These are phyloP conservation scores for Volucella bombylans DNA, from an alignment of 2,888 invertebrate species.

Conservation along the genomic window DNA sequence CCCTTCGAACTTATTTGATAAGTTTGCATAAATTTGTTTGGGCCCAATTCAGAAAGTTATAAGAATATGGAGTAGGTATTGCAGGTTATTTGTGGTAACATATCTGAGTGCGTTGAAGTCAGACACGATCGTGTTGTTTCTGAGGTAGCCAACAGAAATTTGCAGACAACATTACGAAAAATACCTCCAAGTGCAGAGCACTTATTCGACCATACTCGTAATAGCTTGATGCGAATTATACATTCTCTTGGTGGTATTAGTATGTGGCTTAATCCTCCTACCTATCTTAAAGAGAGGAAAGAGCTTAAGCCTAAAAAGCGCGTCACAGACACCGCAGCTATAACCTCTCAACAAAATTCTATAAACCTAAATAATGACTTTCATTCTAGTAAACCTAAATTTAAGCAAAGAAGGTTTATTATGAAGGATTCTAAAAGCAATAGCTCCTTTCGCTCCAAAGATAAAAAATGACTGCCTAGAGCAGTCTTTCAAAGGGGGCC, in stretches of 20 bases:
- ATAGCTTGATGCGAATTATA: conserved; percentile 10
- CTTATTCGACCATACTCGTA: conserved; percentile 20
- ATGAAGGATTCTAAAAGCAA: conserved; percentile 4
- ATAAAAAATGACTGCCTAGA: neutral
- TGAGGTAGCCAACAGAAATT: conserved; percentile 10
- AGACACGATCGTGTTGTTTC: conserved; percentile 6
- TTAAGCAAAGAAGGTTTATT: conserved; percentile 16
- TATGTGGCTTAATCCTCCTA: conserved; percentile 21
- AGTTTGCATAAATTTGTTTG: conserved; percentile 25
- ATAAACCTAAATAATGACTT: neutral
- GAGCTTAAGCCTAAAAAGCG: neutral
- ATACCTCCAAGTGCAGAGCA: conserved; percentile 9
- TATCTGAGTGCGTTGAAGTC: conserved; percentile 16
- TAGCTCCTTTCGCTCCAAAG: conserved; percentile 11
- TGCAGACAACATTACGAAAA: neutral
- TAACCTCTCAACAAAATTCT: conserved; percentile 2
- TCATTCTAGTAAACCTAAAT: neutral
- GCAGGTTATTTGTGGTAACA: conserved; percentile 17
- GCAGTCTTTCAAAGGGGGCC: neutral
- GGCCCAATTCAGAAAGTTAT: neutral
- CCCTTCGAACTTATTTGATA: conserved; percentile 14
- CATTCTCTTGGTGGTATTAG: conserved; percentile 23
- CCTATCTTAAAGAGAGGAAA: conserved; percentile 10
- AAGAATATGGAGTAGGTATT: conserved; percentile 1
- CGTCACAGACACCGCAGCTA: conserved; percentile 1